Base-by-base conservation (phyloP, 2,888 invertebrate species). In the Odontocolon sp. region DNA sequence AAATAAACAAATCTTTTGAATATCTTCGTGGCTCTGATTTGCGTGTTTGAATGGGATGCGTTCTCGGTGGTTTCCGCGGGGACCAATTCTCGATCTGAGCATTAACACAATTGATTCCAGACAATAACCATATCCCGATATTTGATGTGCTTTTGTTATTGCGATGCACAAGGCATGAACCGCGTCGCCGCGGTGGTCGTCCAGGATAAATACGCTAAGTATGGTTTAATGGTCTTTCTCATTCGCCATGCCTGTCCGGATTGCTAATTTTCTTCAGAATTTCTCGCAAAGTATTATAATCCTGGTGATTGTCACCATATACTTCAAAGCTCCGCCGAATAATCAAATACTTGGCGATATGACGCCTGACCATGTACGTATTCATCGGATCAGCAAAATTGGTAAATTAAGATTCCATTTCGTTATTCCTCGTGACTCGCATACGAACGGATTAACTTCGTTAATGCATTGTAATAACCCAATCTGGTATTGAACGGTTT, bases 101-200 rank as follows among this genome's bases (percentile, higher is more conserved):
- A 81, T 81, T 81, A 78, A 79, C 77, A 80, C 83, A 84, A 83
- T 83, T 83, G 77, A 79, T 82, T 84, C 80, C 83, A 80, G 79
- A 80, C 82, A 82, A 83, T 82, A 78, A 70, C 78, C 80, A 79
- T 83, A 72, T 71, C 59, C 57, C 31, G 61, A 81, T 78, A 77
- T 80, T 78, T 82, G 79, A 81, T 75, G 54, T 64, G 21, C 45
- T 74, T 77, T 57, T 47, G 57, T 54, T 50, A 38, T 26, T 23
- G 56, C 16, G 26, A 50, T 36, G 28, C 45, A 54, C 77, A 61
- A 36, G 54, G 56, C 47, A 47, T 47, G 31, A 18, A 26, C 31
- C 14, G 16, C 38, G 18, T 31, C 54, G 73, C 56, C 73, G 69
- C 69, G 66, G 75, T 73, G 59, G 66, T 59, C 69, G 73, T 33